These are phyloP conservation scores for Antechinus stuartii DNA, from an alignment of 2,113 vertebrate species.

Conservation along the genomic window DNA sequence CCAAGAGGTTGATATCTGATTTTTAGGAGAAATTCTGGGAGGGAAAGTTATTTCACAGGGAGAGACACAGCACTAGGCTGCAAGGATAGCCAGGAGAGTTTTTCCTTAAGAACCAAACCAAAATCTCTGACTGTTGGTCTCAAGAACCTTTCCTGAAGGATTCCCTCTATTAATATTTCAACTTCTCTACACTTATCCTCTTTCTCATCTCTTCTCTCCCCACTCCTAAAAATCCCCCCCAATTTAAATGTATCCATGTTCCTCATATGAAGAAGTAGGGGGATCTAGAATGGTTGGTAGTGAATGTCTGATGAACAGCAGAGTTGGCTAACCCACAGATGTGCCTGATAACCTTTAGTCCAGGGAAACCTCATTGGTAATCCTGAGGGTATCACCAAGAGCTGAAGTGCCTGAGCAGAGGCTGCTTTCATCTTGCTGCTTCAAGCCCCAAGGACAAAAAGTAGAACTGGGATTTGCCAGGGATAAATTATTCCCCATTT, in stretches of 20 bases:
- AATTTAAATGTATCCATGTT: conserved; percentile 30
- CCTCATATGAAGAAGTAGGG: conserved; percentile 46
- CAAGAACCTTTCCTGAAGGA: not conserved
- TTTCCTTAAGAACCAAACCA: conserved; percentile 20
- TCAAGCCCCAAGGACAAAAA: conserved; percentile 45
- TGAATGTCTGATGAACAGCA: not conserved
- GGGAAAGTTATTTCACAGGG: conserved; percentile 47
- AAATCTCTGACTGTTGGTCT: conserved; percentile 43
- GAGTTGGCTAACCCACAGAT: conserved; percentile 19
- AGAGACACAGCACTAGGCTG: conserved; percentile 34
- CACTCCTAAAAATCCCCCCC: not conserved
- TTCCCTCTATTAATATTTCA: conserved; percentile 33
- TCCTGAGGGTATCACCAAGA: conserved; percentile 20
- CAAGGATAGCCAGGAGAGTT: conserved; percentile 6
- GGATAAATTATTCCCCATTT: conserved; percentile 51
- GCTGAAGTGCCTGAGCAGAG: conserved; percentile 47
- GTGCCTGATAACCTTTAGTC: conserved; percentile 19
- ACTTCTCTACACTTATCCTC: not conserved
- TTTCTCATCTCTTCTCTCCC: not conserved
- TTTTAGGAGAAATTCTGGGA: conserved; percentile 34
- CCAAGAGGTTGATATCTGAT: conserved; percentile 43
- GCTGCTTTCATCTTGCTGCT: conserved; percentile 33
- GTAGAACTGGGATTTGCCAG: conserved; percentile 62
- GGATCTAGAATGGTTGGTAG: conserved; percentile 18
- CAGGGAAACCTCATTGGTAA: not conserved